These are phyloP conservation scores for Xiphias gladius DNA, from an alignment of 2,113 vertebrate genomes.

Conservation along the genomic window DNA sequence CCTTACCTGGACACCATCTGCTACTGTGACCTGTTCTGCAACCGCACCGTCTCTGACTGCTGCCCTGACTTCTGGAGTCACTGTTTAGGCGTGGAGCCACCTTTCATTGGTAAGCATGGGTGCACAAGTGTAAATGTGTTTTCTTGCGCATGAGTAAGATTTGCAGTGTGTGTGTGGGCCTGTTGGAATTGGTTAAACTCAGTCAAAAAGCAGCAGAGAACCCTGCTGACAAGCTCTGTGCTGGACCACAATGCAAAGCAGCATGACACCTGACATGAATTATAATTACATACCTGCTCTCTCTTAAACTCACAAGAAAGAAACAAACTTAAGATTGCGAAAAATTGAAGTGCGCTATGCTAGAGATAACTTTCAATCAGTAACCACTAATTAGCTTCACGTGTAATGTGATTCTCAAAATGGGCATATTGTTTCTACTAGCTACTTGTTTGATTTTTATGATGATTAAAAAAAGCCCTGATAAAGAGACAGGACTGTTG, in stretches of 20 bases:
- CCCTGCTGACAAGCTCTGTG: background rate
- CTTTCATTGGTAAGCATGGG: conserved; percentile 78
- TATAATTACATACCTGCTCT: background rate
- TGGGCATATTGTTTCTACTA: background rate
- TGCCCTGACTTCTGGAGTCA: conserved; percentile 98
- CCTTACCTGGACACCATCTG: conserved; percentile 95
- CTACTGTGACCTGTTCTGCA: conserved; percentile 99
- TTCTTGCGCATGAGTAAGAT: background rate
- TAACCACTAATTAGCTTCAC: background rate
- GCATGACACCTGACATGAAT: conserved; percentile 13
- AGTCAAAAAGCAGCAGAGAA: conserved; percentile 3
- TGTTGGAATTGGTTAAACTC: conserved; percentile 18
- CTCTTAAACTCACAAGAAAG: background rate
- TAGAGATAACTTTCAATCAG: background rate
- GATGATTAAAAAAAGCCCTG: background rate
- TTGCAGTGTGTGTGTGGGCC: conserved; percentile 2
- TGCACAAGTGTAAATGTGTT: conserved; percentile 5
- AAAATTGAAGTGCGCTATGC: background rate
- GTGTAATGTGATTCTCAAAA: background rate
- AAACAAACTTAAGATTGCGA: background rate
- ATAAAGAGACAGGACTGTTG: background rate
- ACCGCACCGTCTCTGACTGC: conserved; percentile 96
- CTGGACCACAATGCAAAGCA: conserved; percentile 21
- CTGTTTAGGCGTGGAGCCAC: conserved; percentile 90
- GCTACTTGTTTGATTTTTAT: background rate